Evolutionary conservation across 2,113 vertebrate species (phyloP).

Genomic region (Vombatus ursinus): DNA sequence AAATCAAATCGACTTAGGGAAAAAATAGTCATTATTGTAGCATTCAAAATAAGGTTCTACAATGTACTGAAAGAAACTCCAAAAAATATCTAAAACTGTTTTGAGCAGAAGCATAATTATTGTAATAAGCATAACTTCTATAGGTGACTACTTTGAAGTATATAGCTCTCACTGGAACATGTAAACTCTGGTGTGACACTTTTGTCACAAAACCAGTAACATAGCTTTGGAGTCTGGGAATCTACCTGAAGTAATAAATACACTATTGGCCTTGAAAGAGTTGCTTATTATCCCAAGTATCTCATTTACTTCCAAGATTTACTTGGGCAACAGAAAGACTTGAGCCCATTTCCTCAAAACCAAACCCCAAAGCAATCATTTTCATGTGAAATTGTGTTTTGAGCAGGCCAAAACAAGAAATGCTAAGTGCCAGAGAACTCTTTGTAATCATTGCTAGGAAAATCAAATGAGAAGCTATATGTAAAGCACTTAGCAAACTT

Average conservation of each 20-base stretch:
- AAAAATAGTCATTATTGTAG: background rate
- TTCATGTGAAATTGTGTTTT: background rate
- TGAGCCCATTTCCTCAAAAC: background rate
- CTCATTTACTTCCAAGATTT: background rate
- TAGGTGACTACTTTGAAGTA: background rate
- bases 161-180: background rate
- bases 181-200: background rate
- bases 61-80: background rate
- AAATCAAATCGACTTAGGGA: background rate
- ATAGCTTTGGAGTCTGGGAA: background rate
- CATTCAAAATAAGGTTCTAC: background rate
- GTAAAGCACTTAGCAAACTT: background rate
- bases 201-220: background rate
- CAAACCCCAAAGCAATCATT: background rate
- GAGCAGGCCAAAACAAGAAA: background rate
- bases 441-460: slow-evolving; percentile 4
- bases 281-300: background rate
- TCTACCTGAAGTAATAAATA: background rate
- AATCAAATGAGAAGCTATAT: background rate
- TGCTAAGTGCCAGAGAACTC: background rate
- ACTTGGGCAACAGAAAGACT: background rate
- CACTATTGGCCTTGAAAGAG: background rate
- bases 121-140: background rate
- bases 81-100: background rate
- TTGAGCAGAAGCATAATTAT: background rate